Base-by-base conservation (phyloP, 2,888 invertebrate species). In the Spodoptera littoralis region DNA sequence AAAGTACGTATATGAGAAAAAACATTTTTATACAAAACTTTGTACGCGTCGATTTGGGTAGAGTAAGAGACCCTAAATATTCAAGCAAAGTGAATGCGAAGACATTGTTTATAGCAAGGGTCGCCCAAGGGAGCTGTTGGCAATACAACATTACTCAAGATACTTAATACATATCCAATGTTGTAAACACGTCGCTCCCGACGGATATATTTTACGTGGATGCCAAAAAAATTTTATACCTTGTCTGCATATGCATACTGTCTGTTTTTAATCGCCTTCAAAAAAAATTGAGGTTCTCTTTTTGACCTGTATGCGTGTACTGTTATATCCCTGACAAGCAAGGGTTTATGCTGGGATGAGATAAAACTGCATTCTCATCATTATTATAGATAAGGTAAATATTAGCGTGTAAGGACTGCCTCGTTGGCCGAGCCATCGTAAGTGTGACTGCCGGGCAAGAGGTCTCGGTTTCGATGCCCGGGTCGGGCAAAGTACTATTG, bases 161-260 rank as follows among this genome's bases (percentile, higher is more conserved):
- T 71, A 66, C 36, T 45, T 51, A 64, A 70, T 67, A 62, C 71
- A 75, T 75, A 75, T 64, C 57, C 63, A 68, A 75, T 64, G 60
- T 46, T 45, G 74, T 55, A 53, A 71, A 49, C 64, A 64, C 41
- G 47, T 56, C 9, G 54, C 51, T 47, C 62, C 58, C 50, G 8
- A 3, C 44, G 54, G 71, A 24, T 30, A 22, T n/a, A 43, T 56
- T 43, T 53, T 47, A 44, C 57, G 12, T n/a, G 1, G 11, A 27
- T 9, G 22, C 24, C n/a, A 42, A 48, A 3, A 24, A 18, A 18
- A 4, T 8, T 1, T 24, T 24, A 22, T 24, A 0, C 5, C 22
- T 22, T 42, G n/a, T 63, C 6, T 3, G 27, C 41, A 44, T 43
- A 53, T 0, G 2, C 1, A 18, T 18, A 36, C 36, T 36, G 8